These are phyloP conservation scores for Alectura lathami DNA, from an alignment of 2,113 vertebrate genomes.

Conservation along the genomic window DNA sequence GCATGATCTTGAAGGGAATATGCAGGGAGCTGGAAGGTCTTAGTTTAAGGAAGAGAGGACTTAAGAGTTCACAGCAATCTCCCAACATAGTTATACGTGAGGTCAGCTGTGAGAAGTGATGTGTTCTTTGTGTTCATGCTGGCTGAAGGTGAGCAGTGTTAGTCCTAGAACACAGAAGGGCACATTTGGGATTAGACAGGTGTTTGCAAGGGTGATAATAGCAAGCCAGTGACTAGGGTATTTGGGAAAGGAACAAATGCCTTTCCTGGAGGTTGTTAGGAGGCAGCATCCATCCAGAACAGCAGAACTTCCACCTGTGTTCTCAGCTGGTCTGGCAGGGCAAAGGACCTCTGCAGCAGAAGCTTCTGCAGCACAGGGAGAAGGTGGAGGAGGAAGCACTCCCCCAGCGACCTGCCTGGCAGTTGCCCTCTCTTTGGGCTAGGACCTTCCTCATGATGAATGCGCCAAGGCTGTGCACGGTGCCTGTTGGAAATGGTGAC, in stretches of 20 bases:
- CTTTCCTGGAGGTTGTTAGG: background rate
- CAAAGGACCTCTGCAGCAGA: background rate
- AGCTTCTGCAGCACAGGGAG: background rate
- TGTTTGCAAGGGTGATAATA: background rate
- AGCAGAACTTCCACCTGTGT: background rate
- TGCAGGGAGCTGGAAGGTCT: background rate
- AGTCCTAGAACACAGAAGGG: background rate
- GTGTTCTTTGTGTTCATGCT: background rate
- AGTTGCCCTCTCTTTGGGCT: background rate
- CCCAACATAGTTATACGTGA: background rate
- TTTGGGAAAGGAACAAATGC: background rate
- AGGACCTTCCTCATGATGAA: background rate
- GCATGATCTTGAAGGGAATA: background rate
- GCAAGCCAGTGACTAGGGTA: background rate
- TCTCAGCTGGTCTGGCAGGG: background rate
- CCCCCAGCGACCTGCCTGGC: background rate
- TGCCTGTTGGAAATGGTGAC: background rate
- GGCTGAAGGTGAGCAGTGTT: background rate
- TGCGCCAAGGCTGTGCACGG: background rate
- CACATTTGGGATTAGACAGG: background rate
- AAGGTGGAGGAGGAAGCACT: background rate
- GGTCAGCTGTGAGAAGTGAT: background rate
- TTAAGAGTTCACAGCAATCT: background rate
- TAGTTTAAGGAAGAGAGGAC: background rate
- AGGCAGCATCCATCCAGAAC: background rate